Conservation (phyloP, 2,888 invertebrate genomes). For the Lamellibrachia satsuma region DNA sequence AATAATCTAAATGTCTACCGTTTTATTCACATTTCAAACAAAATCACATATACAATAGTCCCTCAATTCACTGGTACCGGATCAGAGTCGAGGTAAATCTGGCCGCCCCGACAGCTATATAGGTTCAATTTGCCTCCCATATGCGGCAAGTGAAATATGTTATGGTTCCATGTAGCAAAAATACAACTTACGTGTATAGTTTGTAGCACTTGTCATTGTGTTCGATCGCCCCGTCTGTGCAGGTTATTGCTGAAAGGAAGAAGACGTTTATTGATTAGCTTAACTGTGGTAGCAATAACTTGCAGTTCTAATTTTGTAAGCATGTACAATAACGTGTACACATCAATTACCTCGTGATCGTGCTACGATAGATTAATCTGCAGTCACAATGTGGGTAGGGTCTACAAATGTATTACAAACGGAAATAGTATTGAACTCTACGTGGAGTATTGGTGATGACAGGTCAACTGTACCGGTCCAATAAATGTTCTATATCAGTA, state of each 20-base stretch:
- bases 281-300: not conserved
- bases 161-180: not conserved
- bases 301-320: not conserved
- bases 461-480: too few species aligned
- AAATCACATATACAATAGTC: not conserved
- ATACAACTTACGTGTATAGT: not conserved
- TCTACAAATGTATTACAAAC: too few species aligned
- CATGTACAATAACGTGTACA: not conserved
- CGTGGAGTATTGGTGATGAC: too few species aligned
- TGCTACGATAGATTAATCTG: not conserved
- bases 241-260: not conserved
- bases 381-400: not conserved
- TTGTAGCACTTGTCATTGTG: not conserved
- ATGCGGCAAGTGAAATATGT: not conserved
- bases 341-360: not conserved
- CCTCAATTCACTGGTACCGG: not conserved
- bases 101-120: not conserved
- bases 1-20: not conserved
- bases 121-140: not conserved
- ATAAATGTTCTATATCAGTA: too few species aligned
- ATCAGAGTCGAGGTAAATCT: not conserved
- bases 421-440: too few species aligned
- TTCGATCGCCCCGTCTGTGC: not conserved
- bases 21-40: not conserved
- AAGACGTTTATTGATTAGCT: not conserved